Conservation (phyloP, 2,113 vertebrate genomes). For the Hymenochirus boettgeri region DNA sequence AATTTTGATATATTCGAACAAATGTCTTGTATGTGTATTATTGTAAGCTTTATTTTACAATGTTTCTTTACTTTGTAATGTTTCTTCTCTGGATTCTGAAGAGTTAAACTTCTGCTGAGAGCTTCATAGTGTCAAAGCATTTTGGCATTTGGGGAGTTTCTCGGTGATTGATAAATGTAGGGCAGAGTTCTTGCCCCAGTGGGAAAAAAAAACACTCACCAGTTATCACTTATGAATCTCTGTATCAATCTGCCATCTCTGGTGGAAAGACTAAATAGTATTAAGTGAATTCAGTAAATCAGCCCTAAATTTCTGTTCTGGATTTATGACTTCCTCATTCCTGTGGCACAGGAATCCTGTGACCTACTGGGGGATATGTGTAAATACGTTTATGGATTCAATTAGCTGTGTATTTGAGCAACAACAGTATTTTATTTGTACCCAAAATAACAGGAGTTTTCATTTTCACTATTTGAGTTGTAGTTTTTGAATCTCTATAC, state of each 20-base stretch:
- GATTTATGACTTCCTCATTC: slow-evolving; percentile 33
- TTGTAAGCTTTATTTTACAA: too few relatives aligned
- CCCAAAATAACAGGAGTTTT: too few relatives aligned
- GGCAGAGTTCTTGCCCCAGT: slow-evolving; percentile 1
- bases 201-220: not conserved
- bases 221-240: slow-evolving; percentile 3
- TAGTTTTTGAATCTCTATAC: too few relatives aligned
- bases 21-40: too few relatives aligned
- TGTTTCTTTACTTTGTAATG: too few relatives aligned
- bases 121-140: not conserved
- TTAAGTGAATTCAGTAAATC: slow-evolving; percentile 2
- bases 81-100: not conserved
- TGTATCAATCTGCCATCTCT: not conserved
- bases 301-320: not conserved
- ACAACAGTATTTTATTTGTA: not conserved
- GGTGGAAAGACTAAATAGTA: not conserved
- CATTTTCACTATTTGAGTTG: too few relatives aligned
- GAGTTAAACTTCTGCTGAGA: not conserved
- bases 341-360: not conserved
- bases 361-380: not conserved
- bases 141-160: not conserved
- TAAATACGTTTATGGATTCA: not conserved
- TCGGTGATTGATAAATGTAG: not conserved
- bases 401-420: not conserved
- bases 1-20: too few relatives aligned